Evolutionary conservation across 92 coral and sea anemone species (phyloP).

Genomic region (Pocillopora grandis): DNA sequence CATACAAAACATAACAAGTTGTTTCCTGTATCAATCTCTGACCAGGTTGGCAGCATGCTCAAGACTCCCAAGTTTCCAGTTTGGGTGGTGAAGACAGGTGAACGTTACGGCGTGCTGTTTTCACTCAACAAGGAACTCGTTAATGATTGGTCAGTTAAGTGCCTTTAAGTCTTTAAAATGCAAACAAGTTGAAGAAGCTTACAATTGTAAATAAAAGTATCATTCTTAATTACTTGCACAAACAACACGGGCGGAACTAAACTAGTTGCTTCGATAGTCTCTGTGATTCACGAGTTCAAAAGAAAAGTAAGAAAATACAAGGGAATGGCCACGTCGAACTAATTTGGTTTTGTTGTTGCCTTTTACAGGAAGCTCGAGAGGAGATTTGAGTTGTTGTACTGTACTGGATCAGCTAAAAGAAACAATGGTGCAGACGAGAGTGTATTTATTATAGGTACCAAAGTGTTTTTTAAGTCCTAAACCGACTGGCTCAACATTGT

Average conservation of each 20-base stretch:
- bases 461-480: background rate
- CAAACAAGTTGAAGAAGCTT: too few relatives aligned
- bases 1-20: constrained; percentile 1
- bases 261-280: too few relatives aligned
- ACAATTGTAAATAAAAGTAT: too few relatives aligned
- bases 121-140: constrained; percentile 75
- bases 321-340: too few relatives aligned
- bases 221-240: too few relatives aligned
- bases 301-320: too few relatives aligned
- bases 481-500: background rate
- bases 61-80: constrained; percentile 85
- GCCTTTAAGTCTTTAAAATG: background rate
- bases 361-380: constrained; percentile 70
- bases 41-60: constrained; percentile 84
- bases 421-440: constrained; percentile 48
- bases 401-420: constrained; percentile 67
- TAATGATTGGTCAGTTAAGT: constrained; percentile 69
- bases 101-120: constrained; percentile 72
- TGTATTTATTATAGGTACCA: constrained; percentile 61
- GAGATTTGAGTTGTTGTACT: constrained; percentile 66
- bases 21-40: background rate
- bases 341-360: background rate
- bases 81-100: constrained; percentile 78
- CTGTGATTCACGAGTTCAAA: too few relatives aligned
- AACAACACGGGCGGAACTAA: too few relatives aligned